phyloP scores from a whole-genome alignment of 2,888 invertebrate genomes.

The Seladonia tumulorum region DNA sequence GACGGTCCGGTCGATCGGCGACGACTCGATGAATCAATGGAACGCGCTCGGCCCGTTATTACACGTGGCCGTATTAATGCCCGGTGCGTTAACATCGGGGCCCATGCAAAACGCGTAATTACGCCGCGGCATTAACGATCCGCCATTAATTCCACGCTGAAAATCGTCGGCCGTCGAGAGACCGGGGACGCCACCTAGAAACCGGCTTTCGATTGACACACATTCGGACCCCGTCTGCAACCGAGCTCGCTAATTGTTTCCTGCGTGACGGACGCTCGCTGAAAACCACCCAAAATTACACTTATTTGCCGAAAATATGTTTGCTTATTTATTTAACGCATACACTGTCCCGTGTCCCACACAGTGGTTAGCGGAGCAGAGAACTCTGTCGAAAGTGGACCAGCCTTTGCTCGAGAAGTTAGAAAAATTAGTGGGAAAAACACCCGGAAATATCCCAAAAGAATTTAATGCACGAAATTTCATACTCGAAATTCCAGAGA shows the following conservation, averaged over 20 bases:
- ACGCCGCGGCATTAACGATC: conserved; percentile 48
- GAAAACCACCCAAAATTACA: neutral
- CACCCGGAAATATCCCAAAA: too few relatives aligned
- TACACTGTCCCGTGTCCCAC: neutral
- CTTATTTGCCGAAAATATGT: neutral
- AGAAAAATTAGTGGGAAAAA: too few relatives aligned
- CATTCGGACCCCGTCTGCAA: conserved; percentile 41
- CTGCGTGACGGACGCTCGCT: conserved; percentile 28
- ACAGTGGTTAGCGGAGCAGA: neutral
- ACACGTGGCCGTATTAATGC: conserved; percentile 44
- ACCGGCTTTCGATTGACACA: conserved; percentile 69
- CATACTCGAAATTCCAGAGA: too few relatives aligned
- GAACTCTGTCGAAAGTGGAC: neutral
- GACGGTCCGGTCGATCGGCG: neutral
- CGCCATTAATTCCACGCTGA: conserved; percentile 46
- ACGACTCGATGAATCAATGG: conserved; percentile 33
- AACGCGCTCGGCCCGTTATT: conserved; percentile 30
- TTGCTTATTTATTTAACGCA: neutral
- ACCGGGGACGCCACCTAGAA: conserved; percentile 55
- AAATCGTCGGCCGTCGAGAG: conserved; percentile 45
- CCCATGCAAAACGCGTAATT: conserved; percentile 44
- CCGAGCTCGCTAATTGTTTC: conserved; percentile 50
- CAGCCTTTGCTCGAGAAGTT: neutral
- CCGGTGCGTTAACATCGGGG: conserved; percentile 32
- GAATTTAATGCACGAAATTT: too few relatives aligned